Conservation (phyloP, 2,888 invertebrate species). For the Chouioia cunea region DNA sequence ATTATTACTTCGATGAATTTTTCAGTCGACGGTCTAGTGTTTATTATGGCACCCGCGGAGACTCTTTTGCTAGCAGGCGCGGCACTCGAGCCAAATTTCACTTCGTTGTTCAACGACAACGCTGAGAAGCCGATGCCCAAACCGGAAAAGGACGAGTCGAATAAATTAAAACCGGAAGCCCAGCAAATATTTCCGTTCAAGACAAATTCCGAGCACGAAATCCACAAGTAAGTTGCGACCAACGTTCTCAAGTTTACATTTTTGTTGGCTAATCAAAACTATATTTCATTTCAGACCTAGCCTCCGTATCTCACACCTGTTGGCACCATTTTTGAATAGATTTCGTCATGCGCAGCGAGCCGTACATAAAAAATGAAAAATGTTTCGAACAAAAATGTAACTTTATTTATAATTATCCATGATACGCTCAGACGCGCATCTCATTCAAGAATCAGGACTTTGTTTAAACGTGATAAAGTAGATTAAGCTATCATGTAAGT, state of each 20-base stretch:
- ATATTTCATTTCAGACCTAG: constrained; percentile 69
- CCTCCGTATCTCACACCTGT: constrained; percentile 70
- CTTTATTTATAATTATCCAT: constrained; percentile 20
- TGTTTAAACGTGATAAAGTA: constrained; percentile 32
- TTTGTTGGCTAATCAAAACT: background rate
- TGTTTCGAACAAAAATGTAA: background rate
- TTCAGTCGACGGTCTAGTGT: constrained; percentile 75
- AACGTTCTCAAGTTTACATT: no score
- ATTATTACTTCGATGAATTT: constrained; percentile 5
- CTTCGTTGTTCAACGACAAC: constrained; percentile 40
- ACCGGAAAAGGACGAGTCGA: constrained; percentile 36
- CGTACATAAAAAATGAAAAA: background rate
- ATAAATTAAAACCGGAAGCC: constrained; percentile 30
- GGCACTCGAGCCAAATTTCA: constrained; percentile 62
- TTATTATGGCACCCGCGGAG: constrained; percentile 77
- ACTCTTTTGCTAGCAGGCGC: constrained; percentile 73
- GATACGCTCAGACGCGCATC: background rate
- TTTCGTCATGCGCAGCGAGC: constrained; percentile 24
- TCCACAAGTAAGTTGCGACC: constrained; percentile 26
- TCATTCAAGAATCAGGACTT: constrained; percentile 20
- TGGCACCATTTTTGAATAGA: constrained; percentile 68
- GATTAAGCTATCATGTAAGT: constrained; percentile 28
- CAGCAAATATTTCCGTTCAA: background rate
- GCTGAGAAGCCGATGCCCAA: constrained; percentile 39
- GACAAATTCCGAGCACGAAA: constrained; percentile 1